Evolutionary conservation across 2,888 invertebrate species (phyloP).

Genomic region (Polylopha cassiicola): DNA sequence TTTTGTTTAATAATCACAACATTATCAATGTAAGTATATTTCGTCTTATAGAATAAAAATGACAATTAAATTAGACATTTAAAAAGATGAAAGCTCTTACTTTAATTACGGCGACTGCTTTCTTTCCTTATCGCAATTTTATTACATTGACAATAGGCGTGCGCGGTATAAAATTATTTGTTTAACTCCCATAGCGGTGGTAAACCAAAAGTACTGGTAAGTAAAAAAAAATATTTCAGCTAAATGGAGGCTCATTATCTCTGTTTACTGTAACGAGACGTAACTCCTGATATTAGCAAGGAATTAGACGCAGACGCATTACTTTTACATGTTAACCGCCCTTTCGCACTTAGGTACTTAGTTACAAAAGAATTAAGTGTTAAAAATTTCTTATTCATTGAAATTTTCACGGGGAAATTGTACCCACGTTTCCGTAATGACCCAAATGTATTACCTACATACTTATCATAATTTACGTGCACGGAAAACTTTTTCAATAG

Average conservation of each 20-base stretch:
- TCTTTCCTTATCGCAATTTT: slow-evolving; percentile 66
- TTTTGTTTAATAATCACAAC: too few relatives aligned
- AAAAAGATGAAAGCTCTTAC: slow-evolving; percentile 52
- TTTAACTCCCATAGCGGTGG: slow-evolving; percentile 28
- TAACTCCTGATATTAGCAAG: slow-evolving; percentile 55
- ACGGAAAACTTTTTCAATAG: too few relatives aligned
- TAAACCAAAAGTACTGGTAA: slow-evolving; percentile 36
- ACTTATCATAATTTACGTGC: too few relatives aligned
- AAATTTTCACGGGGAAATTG: too few relatives aligned
- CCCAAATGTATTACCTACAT: too few relatives aligned
- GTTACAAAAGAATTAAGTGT: too few relatives aligned
- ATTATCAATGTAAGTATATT: slow-evolving; percentile 5
- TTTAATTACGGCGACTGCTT: slow-evolving; percentile 63
- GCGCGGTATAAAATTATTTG: slow-evolving; percentile 63
- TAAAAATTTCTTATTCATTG: too few relatives aligned
- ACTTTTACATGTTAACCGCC: slow-evolving; percentile 16
- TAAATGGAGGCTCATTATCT: slow-evolving; percentile 56
- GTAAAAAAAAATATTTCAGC: slow-evolving; percentile 30
- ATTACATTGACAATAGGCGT: slow-evolving; percentile 68
- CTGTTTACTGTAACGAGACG: slow-evolving; percentile 45
- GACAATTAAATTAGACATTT: slow-evolving; percentile 50
- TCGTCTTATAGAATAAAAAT: slow-evolving; percentile 37
- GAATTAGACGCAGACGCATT: slow-evolving; percentile 41
- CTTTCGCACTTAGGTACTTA: slow-evolving; percentile 3
- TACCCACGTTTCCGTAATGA: too few relatives aligned